Evolutionary conservation across 2,888 invertebrate species (phyloP).

Genomic region (Athripsodes cinereus): DNA sequence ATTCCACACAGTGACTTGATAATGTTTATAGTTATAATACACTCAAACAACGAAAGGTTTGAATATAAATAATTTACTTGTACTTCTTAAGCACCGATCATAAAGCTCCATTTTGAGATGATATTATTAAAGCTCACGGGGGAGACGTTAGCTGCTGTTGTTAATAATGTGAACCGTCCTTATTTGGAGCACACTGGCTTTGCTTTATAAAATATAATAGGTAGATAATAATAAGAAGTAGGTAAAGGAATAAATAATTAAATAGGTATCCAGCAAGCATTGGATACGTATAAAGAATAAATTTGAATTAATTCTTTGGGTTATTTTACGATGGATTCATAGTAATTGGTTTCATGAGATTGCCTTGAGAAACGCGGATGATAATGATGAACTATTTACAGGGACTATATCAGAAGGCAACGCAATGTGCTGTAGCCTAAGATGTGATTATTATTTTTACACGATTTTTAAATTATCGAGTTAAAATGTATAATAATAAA

Average conservation of each 20-base stretch:
- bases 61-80: too few relatives aligned
- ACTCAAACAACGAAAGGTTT: too few relatives aligned
- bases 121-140: too few relatives aligned
- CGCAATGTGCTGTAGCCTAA: background rate
- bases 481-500: too few relatives aligned
- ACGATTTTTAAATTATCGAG: too few relatives aligned
- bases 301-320: slow-evolving; percentile 5
- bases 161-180: background rate
- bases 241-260: background rate
- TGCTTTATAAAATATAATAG: background rate
- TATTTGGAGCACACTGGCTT: background rate
- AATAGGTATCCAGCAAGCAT: background rate
- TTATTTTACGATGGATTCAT: background rate
- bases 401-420: background rate
- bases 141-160: too few relatives aligned
- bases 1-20: too few relatives aligned
- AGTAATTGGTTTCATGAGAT: slow-evolving; percentile 9
- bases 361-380: background rate
- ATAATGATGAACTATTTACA: slow-evolving; percentile 13
- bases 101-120: too few relatives aligned
- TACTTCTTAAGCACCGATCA: too few relatives aligned
- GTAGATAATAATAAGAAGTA: too few relatives aligned
- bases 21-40: too few relatives aligned
- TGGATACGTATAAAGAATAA: slow-evolving; percentile 1
- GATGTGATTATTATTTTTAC: too few relatives aligned